Base-by-base conservation (phyloP, 2,888 invertebrate species). In the Petrolisthes manimaculis region DNA sequence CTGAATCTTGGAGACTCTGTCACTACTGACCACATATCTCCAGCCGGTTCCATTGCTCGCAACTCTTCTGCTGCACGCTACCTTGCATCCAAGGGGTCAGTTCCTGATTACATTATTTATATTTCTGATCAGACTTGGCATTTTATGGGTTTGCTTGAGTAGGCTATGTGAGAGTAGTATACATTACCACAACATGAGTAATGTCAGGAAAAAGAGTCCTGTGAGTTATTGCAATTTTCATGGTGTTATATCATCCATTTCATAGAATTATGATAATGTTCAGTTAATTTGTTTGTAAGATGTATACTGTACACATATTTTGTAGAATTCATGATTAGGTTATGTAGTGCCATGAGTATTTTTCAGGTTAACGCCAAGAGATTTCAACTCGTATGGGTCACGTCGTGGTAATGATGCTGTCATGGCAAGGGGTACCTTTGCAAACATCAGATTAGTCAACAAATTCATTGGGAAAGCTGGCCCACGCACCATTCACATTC, bases 371-470 rank as follows among this genome's bases (percentile, higher is more conserved):
- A 96, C 97, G 0, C 98, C 99, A 0, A 95, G 96, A 89, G 98
- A 99, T 92, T 99, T 99, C 93, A 99, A 99, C 94, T 99, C 99
- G 0, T 99, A 99, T 93, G 99, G 99, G 0, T 97, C 99, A 0
- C 95, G 99, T 6, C 95, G 99, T 91, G 99, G 99, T 71, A 98
- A 99, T 93, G 99, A 99, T 94, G 98, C 96, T 53, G 95, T 99
- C 8, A 99, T 99, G 99, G 96, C 96, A 0, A 95, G 99, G 79
- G 99, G 99, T 53, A 99, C 99, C 0, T 99, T 99, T 94, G 99
- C 99, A 75, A 99, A 99, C 94, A 99, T 99, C 92, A 96, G 99
- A 0, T 93, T 99, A 84, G 95, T 98, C 14, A 99, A 99, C 94
- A 98, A 97, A 93, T 95, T 98, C 92, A 93, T 96, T 86, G 94